A percentile compares a stretch with the other conserved stretches of the same genome.
phyloP scores from a whole-genome alignment of 2,888 invertebrate species.

The Linnaemya vulpina region DNA sequence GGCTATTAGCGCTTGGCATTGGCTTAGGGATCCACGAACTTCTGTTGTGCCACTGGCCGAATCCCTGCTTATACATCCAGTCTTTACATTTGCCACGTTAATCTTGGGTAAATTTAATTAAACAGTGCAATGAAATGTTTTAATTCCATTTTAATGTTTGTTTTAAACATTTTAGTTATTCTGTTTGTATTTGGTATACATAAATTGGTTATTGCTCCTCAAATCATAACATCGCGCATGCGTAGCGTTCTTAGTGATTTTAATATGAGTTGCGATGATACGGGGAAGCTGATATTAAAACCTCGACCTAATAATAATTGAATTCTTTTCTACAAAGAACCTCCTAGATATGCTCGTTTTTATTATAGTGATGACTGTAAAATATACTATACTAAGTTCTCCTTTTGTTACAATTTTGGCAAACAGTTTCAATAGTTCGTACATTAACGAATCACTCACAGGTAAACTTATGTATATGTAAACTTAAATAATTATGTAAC shows the following conservation, averaged over 20 bases:
- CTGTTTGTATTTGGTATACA: constrained; percentile 97
- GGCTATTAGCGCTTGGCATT: constrained; percentile 97
- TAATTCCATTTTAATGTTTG: neutral
- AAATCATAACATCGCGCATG: constrained; percentile 96
- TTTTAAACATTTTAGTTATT: constrained; percentile 85
- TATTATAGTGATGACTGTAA: constrained; percentile 30
- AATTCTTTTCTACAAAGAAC: constrained; percentile 22
- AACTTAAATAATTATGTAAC: constrained; percentile 1
- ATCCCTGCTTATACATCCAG: constrained; percentile 96
- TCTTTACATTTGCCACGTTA: constrained; percentile 94
- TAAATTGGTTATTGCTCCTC: constrained; percentile 97
- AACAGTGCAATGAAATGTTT: neutral
- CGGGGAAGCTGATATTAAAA: constrained; percentile 96
- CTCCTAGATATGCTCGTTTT: constrained; percentile 16
- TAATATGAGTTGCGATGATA: constrained; percentile 99
- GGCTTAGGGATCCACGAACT: constrained; percentile 97
- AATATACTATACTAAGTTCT: neutral
- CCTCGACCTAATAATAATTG: constrained; percentile 88
- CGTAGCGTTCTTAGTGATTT: constrained; percentile 95
- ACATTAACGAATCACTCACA: neutral
- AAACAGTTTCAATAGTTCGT: neutral
- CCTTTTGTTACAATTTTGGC: neutral
- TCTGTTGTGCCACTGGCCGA: constrained; percentile 95
- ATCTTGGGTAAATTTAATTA: constrained; percentile 87
- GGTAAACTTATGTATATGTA: no score